Evolutionary conservation across 2,888 invertebrate genomes (phyloP), one percentile per base, ranked within the genome.

Genomic region (Physocephala rufipes): DNA sequence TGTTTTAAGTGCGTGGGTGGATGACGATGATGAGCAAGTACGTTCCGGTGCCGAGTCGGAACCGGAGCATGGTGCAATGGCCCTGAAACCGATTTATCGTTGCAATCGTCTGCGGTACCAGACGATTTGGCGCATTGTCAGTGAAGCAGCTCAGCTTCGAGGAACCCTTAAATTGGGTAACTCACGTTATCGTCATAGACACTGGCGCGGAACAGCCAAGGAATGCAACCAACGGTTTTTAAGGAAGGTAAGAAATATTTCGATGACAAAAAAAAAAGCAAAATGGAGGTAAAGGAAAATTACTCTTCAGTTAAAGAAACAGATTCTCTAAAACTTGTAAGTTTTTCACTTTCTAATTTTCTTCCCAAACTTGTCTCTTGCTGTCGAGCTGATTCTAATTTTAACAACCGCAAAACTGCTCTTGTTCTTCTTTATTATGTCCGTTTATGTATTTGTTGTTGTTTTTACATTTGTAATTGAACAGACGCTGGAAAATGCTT

Each of bases 141-240:
- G 89, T 76, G 92, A 92, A 82, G 92, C 92, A 47, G 89, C 91
- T n/a, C 90, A 90, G 78, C 83, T 92, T 74, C 89, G 89, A 68
- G 92, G 91, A 30, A 89, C 91, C 7, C 88, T 90, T 74, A 88
- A 90, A 77, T 86, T 92, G 77, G 92, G 92, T 62, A 92, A 91
- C 81, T 88, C 92, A 63, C 87, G 92, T 76, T 92, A 90, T 84
- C 89, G 92, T 62, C 95, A 95, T 85, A 90, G 92, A 79, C 95
- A 95, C 86, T 94, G 93, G 91, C 92, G 94, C 81, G 91, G 93
- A 75, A 92, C 94, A 55, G 92, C 94, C 71, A 93, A 93, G 85
- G 92, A 93, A 80, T 96, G 95, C 88, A 95, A 95, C 84, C 94
- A 95, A 86, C 89, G 92, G 80, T 95, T 96, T 87, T 89, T 95